phyloP scores from a whole-genome alignment of 2,888 invertebrate species.

The Acanthosepion lycidas region DNA sequence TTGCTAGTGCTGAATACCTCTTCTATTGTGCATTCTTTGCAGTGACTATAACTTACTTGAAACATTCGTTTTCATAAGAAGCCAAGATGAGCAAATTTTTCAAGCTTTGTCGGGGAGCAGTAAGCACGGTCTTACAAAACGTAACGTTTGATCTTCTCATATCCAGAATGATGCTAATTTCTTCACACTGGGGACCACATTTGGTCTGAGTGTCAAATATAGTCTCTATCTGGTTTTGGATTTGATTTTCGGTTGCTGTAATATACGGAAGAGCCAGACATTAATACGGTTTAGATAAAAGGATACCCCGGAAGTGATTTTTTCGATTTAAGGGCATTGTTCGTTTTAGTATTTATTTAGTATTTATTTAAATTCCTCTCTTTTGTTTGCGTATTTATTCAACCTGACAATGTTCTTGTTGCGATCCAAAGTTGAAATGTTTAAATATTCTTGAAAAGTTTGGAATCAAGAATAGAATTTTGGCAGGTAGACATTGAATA shows the following conservation, averaged over 20 bases:
- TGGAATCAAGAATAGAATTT: too few relatives aligned
- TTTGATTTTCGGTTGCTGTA: neutral
- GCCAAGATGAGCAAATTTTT: slow-evolving; percentile 23
- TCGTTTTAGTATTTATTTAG: too few relatives aligned
- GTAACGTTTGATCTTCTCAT: neutral
- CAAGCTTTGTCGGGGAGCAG: neutral
- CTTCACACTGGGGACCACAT: neutral
- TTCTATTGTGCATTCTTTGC: neutral
- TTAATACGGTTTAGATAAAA: neutral
- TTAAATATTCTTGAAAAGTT: too few relatives aligned
- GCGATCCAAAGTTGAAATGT: too few relatives aligned
- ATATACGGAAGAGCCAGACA: neutral
- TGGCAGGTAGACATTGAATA: too few relatives aligned
- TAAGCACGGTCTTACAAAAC: neutral
- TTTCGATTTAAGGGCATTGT: too few relatives aligned
- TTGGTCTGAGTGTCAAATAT: neutral
- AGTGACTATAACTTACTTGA: slow-evolving; percentile 39
- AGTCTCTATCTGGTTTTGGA: neutral
- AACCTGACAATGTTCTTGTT: too few relatives aligned
- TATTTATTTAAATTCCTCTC: too few relatives aligned
- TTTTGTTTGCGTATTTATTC: too few relatives aligned
- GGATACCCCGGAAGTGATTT: too few relatives aligned
- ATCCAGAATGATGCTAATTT: slow-evolving; percentile 12
- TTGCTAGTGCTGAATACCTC: neutral
- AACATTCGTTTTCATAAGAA: slow-evolving; percentile 23